phyloP scores from a whole-genome alignment of 2,888 invertebrate genomes.

The Mesoligia furuncula region DNA sequence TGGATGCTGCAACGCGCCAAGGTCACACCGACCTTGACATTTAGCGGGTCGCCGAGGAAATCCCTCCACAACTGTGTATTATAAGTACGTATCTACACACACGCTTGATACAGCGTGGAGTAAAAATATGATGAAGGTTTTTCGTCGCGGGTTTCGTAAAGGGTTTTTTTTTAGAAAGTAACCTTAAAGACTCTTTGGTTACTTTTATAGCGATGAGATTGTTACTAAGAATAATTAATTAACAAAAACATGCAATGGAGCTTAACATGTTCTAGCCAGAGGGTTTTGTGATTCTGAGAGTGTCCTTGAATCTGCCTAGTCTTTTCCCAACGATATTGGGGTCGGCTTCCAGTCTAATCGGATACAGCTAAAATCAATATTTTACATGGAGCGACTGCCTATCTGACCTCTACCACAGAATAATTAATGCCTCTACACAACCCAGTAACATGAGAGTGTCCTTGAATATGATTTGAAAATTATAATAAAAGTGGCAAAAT shows the following conservation, averaged over 20 bases:
- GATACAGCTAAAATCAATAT: neutral
- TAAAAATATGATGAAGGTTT: neutral
- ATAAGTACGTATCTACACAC: neutral
- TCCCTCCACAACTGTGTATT: slow-evolving; percentile 34
- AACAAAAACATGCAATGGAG: neutral
- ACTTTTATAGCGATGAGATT: too few species aligned
- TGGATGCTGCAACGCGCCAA: slow-evolving; percentile 76
- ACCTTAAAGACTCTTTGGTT: neutral
- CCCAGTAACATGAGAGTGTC: neutral
- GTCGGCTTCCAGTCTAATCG: neutral
- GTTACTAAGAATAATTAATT: neutral
- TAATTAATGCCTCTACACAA: neutral
- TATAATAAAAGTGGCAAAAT: neutral
- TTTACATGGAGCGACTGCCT: neutral
- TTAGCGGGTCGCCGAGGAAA: slow-evolving; percentile 57
- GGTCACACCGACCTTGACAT: slow-evolving; percentile 75
- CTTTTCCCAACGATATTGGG: neutral
- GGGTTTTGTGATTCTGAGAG: neutral
- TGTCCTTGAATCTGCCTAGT: neutral
- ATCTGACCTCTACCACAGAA: neutral
- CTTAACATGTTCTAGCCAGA: neutral
- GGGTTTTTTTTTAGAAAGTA: neutral
- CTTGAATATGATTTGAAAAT: neutral
- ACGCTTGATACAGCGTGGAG: slow-evolving; percentile 3
- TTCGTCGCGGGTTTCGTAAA: neutral